phyloP scores from a whole-genome alignment of 2,113 vertebrate species.

The Gnathonemus echidnorhynchus region DNA sequence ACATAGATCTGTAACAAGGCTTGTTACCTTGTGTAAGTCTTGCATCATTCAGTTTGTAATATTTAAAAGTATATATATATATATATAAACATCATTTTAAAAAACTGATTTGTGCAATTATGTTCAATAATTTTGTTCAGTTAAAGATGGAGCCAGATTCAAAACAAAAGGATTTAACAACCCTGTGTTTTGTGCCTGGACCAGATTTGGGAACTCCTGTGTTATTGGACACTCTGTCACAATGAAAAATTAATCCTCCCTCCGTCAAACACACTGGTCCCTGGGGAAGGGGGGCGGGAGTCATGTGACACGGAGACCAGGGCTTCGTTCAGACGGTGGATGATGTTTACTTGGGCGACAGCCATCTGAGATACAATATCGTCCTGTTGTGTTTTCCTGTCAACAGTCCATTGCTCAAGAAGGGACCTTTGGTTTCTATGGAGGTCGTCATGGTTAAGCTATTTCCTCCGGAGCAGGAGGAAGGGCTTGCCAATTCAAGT shows the following conservation, averaged over 20 bases:
- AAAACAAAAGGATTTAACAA: background rate
- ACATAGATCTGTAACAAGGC: background rate
- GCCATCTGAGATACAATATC: background rate
- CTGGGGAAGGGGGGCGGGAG: background rate
- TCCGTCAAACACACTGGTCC: background rate
- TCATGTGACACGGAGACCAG: background rate
- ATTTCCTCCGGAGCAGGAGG: background rate
- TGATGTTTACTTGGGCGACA: conserved; percentile 1
- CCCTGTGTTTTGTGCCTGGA: background rate
- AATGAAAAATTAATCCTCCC: background rate
- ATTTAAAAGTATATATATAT: background rate
- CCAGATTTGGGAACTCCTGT: background rate
- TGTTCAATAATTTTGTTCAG: background rate
- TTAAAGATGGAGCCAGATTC: background rate
- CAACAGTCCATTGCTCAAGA: conserved; percentile 10
- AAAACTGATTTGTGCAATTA: background rate
- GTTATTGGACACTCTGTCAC: background rate
- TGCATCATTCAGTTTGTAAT: background rate
- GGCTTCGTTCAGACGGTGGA: background rate
- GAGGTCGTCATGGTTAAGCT: conserved; percentile 8
- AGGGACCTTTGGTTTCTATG: conserved; percentile 10
- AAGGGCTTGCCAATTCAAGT: background rate
- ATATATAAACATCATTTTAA: background rate
- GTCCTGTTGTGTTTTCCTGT: conserved; percentile 3
- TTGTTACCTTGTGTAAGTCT: background rate